Conservation (phyloP, 2,113 vertebrate species). For the Suncus etruscus region DNA sequence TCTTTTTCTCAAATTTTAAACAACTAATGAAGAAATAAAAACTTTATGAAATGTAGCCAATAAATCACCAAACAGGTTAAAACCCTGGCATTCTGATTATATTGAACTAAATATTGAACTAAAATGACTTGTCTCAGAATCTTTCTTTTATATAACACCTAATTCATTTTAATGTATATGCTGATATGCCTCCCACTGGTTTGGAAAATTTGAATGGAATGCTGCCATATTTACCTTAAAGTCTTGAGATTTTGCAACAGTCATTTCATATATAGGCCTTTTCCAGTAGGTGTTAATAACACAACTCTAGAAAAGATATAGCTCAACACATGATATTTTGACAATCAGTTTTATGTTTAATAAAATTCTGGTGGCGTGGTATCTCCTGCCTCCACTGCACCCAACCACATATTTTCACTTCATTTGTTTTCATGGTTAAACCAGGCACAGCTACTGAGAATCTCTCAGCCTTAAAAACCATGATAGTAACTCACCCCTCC, state of each 20-base stretch:
- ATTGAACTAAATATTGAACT: conserved; percentile 9
- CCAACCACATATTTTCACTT: not conserved
- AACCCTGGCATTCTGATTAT: not conserved
- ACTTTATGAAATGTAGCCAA: not conserved
- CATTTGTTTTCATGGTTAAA: not conserved
- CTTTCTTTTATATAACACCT: not conserved
- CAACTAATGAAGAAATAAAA: not conserved
- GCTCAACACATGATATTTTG: not conserved
- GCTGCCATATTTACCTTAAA: not conserved
- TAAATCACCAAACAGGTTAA: not conserved
- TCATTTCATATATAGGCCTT: not conserved
- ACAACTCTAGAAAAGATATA: not conserved
- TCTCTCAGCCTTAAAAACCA: not conserved
- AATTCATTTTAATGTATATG: not conserved
- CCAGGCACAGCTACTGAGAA: not conserved
- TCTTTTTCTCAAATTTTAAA: not conserved
- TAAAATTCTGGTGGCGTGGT: not conserved
- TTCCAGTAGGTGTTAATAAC: not conserved
- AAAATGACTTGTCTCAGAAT: not conserved
- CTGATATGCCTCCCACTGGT: not conserved
- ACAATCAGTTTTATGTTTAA: not conserved
- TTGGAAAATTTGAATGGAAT: not conserved
- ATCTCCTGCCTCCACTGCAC: not conserved
- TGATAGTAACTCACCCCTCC: not conserved
- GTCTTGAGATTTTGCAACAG: not conserved